Evolutionary conservation across 1,140 invertebrate species (phyloP), one percentile per base, ranked within the genome.

Genomic region (Orchesella cincta): DNA sequence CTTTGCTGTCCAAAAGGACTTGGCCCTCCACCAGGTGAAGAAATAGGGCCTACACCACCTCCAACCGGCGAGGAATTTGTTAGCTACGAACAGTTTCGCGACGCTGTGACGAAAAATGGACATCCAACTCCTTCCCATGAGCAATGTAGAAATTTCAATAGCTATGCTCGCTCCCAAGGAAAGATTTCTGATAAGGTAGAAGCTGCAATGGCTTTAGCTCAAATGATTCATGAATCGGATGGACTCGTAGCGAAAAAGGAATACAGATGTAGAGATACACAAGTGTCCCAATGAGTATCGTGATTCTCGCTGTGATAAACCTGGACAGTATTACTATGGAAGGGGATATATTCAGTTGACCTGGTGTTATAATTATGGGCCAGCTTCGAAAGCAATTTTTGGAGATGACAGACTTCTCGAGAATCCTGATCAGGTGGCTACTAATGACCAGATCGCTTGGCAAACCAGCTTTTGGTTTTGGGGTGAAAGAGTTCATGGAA

Each of bases 331-430:
- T 16, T 80, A 80, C 51, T 80, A 73, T 28, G 79, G 79, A 0
- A 46, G 79, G 0, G 79, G 79, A 16, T 78, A 76, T 35, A 80
- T 80, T 76, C 79, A 80, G 57, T 26, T 80, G 29, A 57, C 31
- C 57, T 81, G 80, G 80, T 79, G 77, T 54, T 73, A 51, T n/a
- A 73, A 73, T 28, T 79, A 64, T n/a, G 75, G 77, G 1, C 35
- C 36, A 0, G 80, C 80, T 1, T 75, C 73, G 35, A 20, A 67
- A 2, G 80, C 28, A 0, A 23, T 81, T 0, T 74, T 36, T 29
- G n/a, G 33, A 3, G 78, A 76, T 29, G 36, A 77, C 18, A n/a
- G 52, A 51, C 36, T 79, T 1, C 26, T 77, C 12, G n/a, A 29
- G 0, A 28, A 81, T 36, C 78, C 80, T 1, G 76, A 81, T 35